These are phyloP conservation scores for Pocota personata DNA, from an alignment of 2,888 invertebrate species.

Conservation along the genomic window DNA sequence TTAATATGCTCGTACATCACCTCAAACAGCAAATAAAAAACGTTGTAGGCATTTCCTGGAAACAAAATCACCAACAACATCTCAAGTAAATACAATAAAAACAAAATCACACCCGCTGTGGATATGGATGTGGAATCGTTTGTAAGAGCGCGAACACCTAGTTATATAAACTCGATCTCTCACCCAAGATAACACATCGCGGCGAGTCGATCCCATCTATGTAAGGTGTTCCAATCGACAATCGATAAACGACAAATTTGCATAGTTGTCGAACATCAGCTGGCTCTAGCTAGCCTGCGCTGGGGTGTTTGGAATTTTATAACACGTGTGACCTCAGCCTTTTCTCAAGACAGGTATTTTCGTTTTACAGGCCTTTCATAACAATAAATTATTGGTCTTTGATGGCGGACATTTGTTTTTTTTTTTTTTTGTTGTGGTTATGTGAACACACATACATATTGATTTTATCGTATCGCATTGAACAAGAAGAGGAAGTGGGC, in stretches of 20 bases:
- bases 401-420: background rate
- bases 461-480: background rate
- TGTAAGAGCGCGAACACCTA: background rate
- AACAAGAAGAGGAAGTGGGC: background rate
- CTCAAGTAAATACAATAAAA: conserved; percentile 1
- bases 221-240: conserved; percentile 14
- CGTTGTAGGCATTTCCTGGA: conserved; percentile 5
- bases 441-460: background rate
- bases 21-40: background rate
- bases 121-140: conserved; percentile 2
- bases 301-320: conserved; percentile 6
- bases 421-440: background rate
- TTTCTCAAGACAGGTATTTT: conserved; percentile 22
- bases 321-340: conserved; percentile 51
- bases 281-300: background rate
- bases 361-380: conserved; percentile 23
- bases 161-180: conserved; percentile 41
- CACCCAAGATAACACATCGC: conserved; percentile 5
- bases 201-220: conserved; percentile 2
- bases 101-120: conserved; percentile 15
- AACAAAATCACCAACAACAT: background rate
- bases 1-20: background rate
- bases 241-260: conserved; percentile 34
- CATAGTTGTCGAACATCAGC: conserved; percentile 35
- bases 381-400: conserved; percentile 37